Evolutionary conservation across 2,113 vertebrate species (phyloP), one percentile per base, ranked within the genome.

Genomic region (Nothobranchius furzeri): DNA sequence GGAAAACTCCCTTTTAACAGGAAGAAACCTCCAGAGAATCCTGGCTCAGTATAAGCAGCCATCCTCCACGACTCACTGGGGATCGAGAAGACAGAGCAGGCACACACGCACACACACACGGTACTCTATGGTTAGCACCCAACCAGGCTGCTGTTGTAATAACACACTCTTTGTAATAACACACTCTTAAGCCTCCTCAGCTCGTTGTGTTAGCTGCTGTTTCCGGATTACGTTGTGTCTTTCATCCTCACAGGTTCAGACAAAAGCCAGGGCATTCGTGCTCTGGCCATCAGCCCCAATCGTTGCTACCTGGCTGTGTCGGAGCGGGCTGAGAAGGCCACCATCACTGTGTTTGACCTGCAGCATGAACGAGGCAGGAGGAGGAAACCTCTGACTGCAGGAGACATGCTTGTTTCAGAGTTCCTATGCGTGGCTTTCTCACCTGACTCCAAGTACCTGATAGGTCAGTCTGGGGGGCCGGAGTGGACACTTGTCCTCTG

Each of bases 341-440:
- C 85, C 64, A 88, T 99, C 86, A 93, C 94, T 0, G 90, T 98
- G 68, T 95, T 94, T 4, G 95, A 98, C 71, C 88, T 99, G 76
- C 89, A 93, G 52, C 86, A 94, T 2, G 90, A 90, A 45, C 91
- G 94, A 46, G 93, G 91, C 79, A 91, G 89, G 64, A 95, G 92
- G 62, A 92, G 93, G 36, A 94, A 94, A 68, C 76, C 92, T 30
- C 86, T 97, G 78, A 92, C 72, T 5, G 79, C 82, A 9, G 91
- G 91, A 14, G 92, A 95, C 17, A 17, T 90, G 36, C 48, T 61
- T 0, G 89, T 82, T 68, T 87, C 90, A 37, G 90, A 91, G 74
- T 94, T 93, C 17, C 78, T 93, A 37, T 91, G 90, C 75, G 74
- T 98, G 84, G 95, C 94, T 40, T 99, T 99, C 89, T 99, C 97